Evolutionary conservation across 2,888 invertebrate species (phyloP), one percentile per base, ranked within the genome.

Genomic region (Drosophila hawaiiensis): DNA sequence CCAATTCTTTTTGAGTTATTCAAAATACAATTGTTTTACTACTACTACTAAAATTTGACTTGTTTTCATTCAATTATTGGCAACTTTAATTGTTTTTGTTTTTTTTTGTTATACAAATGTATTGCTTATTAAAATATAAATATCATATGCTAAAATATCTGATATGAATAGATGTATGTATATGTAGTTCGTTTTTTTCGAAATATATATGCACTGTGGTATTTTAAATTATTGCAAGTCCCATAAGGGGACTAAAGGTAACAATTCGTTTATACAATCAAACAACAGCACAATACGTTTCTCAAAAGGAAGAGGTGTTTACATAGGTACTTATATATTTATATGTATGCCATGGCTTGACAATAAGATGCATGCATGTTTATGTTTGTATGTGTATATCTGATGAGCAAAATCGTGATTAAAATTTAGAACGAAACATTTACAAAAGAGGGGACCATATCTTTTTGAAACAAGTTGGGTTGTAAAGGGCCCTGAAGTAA

Each of bases 81-180:
- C 71, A 78, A 79, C 41, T 53, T 53, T 52, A 47, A 39, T 35
- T 25, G 28, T 33, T 70, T 66, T 43, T 22, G 0, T 47, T 47
- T 7, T 16, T 22, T 47, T 65, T 69, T 29, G 65, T 69, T 62
- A 47, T 73, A 77, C 73, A 77, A 79, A 77, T 79, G 76, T 66
- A 76, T 74, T 68, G 70, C 73, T 82, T 73, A 82, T 70, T 61
- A 73, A 76, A 77, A 80, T 77, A 77, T 78, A 76, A 80, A 70
- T 83, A 82, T 71, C 60, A 70, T 81, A 73, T 77, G 66, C 77
- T 82, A 68, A 76, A 68, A 70, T 73, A 74, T 78, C 56, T 75
- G 72, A 72, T 74, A 72, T 80, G 64, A 65, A 68, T 58, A 78
- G 6, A 58, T 65, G 50, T 66, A 62, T 76, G 25, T 66, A 58